Evolutionary conservation across 2,113 vertebrate genomes (phyloP).

Genomic region (Opisthocomus hoazin): DNA sequence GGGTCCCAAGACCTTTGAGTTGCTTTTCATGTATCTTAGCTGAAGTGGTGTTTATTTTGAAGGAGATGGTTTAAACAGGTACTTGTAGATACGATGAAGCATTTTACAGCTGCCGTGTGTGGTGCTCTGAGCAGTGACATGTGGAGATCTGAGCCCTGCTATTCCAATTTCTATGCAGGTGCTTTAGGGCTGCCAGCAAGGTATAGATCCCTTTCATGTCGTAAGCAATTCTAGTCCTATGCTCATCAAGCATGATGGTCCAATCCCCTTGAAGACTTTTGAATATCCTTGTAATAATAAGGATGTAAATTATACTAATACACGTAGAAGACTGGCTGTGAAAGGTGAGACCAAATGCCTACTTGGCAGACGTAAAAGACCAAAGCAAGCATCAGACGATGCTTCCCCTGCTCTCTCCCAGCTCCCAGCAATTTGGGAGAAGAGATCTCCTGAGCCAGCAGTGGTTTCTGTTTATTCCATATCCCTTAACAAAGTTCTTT

Average conservation of each 20-base stretch:
- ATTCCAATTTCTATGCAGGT: background rate
- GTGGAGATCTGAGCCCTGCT: background rate
- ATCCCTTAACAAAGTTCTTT: background rate
- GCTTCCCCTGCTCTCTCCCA: background rate
- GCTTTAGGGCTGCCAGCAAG: background rate
- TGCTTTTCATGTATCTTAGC: background rate
- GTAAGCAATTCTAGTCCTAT: background rate
- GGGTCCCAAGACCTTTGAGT: background rate
- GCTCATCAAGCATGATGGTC: background rate
- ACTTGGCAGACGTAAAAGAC: background rate
- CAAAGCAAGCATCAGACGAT: background rate
- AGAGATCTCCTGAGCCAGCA: background rate
- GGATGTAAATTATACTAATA: background rate
- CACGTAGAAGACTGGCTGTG: background rate
- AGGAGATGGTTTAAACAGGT: background rate
- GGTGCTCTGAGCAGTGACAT: background rate
- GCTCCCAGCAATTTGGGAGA: background rate
- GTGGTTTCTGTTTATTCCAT: background rate
- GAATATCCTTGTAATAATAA: background rate
- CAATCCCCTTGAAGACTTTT: background rate
- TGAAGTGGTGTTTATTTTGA: conserved; percentile 2
- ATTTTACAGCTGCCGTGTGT: background rate
- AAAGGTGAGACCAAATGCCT: background rate
- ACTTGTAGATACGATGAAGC: background rate
- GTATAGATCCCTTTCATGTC: background rate